phyloP scores from a whole-genome alignment of 2,113 vertebrate species.

The Alces alces region DNA sequence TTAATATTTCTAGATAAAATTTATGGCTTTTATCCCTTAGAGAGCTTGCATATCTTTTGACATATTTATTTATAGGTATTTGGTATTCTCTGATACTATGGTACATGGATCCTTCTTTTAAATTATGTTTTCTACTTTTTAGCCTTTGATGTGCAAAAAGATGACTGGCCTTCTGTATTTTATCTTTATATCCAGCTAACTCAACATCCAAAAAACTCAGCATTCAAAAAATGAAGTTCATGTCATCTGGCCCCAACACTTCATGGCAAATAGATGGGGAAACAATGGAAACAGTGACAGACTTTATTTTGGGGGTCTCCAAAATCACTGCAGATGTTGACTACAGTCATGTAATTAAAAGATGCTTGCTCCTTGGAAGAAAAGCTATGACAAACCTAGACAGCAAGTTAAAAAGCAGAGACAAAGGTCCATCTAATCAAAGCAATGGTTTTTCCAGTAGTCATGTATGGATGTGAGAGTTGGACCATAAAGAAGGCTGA shows the following conservation, averaged over 20 bases:
- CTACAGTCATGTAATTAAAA: background rate
- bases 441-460: background rate
- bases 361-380: background rate
- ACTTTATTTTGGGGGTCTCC: background rate
- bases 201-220: background rate
- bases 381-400: background rate
- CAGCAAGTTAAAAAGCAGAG: background rate
- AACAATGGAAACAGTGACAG: background rate
- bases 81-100: background rate
- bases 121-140: background rate
- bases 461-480: background rate
- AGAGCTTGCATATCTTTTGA: background rate
- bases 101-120: background rate
- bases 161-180: background rate
- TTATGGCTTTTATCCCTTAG: background rate
- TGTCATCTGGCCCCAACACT: background rate
- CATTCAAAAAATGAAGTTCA: background rate
- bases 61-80: background rate
- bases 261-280: background rate
- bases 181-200: background rate
- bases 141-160: background rate
- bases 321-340: background rate
- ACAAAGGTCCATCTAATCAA: background rate
- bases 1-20: background rate
- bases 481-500: background rate